Conservation (phyloP, 2,113 vertebrate genomes). For the Pao palembangensis region DNA sequence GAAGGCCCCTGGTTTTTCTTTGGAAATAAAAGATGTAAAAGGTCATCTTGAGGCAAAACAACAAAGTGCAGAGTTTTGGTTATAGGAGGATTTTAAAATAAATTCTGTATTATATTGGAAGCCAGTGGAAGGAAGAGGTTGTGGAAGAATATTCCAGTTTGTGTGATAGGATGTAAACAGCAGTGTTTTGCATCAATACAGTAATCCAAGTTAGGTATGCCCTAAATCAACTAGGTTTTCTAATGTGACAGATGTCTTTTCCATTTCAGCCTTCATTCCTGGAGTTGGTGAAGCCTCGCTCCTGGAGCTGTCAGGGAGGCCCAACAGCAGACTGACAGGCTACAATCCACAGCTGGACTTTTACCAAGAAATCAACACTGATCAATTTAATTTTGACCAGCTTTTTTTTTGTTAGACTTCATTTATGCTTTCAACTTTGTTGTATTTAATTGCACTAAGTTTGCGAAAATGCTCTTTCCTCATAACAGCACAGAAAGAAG, state of each 20-base stretch:
- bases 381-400: constrained; percentile 15
- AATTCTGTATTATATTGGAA: no score
- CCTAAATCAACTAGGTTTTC: no score
- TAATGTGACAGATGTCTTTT: not conserved
- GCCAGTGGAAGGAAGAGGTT: not conserved
- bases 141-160: not conserved
- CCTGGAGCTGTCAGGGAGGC: constrained; percentile 82
- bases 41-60: no score
- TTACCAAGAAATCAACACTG: not conserved
- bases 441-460: constrained; percentile 45
- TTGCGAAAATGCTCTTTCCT: constrained; percentile 31
- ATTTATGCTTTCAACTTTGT: constrained; percentile 13
- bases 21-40: no score
- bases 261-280: constrained; percentile 80
- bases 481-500: constrained; percentile 22
- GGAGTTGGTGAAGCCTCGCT: constrained; percentile 86
- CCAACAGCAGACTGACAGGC: constrained; percentile 4
- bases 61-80: no score
- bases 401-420: constrained; percentile 26
- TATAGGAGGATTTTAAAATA: no score
- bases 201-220: no score
- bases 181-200: no score
- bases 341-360: constrained; percentile 24
- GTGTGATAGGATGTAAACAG: no score
- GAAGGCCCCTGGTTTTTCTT: no score